Evolutionary conservation across 1,140 invertebrate genomes (phyloP), one percentile per base, ranked within the genome.

Genomic region (Papilio dardanus): DNA sequence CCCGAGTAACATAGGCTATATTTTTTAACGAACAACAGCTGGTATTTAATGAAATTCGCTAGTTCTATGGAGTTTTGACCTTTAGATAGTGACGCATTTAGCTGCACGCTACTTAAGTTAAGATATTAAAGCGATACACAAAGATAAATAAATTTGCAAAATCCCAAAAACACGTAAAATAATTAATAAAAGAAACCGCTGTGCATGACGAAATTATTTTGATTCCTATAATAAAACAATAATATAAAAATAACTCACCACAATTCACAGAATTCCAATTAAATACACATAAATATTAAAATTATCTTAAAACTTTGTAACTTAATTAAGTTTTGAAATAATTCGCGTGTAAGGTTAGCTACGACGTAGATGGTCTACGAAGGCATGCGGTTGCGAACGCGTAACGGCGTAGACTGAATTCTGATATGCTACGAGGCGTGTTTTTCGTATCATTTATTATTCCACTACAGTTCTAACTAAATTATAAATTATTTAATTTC

Each of bases 311-410:
- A 35, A 35, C 19, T 19, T 40, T 69, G 21, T 69, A 12, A 40
- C 12, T 71, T 71, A 31, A 30, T 71, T 12, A 19, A 73, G 46
- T 68, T 33, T 21, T 14, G 14, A 42, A 71, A 68, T 73, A 54
- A 54, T 14, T 65, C 74, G 68, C 76, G 76, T 82, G 74, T 74
- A 75, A 24, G 16, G 28, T 42, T 10, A 28, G 40, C 80, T 83
- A 83, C 80, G 78, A 16, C 79, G 86, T 86, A 87, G 81, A 77
- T 31, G 19, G 33, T 75, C 75, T 82, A 81, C 81, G 75, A 46
- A 68, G 71, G 75, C 84, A 81, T 74, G 80, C 73, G 78, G 77
- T 79, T 84, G 83, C 82, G 81, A 62, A 14, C 71, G 80, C 76
- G 77, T 68, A 77, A 28, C 75, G 75, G 69, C 80, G 76, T 80